A percentile compares a stretch with the other conserved stretches of the same genome.
Conservation (phyloP, 2,888 invertebrate genomes). For the Caenorhabditis sp. region DNA sequence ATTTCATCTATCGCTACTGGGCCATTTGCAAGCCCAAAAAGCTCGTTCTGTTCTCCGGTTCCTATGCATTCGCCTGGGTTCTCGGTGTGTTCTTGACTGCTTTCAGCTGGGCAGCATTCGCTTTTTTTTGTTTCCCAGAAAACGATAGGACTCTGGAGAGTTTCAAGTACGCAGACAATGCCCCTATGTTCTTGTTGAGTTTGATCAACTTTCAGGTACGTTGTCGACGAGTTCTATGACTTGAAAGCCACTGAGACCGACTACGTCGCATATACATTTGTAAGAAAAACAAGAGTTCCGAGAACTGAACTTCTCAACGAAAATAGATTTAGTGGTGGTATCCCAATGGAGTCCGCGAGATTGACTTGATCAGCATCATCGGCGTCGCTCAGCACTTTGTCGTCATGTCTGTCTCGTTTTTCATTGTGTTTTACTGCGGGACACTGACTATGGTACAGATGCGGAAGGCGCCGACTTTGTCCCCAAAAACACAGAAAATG, state of each 20-base stretch:
- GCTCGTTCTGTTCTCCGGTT: conserved; percentile 17
- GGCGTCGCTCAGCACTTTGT: conserved; percentile 24
- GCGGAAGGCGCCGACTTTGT: not conserved
- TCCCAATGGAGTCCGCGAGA: not conserved
- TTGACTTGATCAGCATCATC: conserved; percentile 4
- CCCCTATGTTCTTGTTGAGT: not conserved
- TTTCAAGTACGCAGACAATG: conserved; percentile 1
- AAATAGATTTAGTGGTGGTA: conserved; percentile 16
- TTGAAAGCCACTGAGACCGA: conserved; percentile 5
- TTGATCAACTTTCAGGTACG: conserved; percentile 16
- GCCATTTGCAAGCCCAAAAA: conserved; percentile 30
- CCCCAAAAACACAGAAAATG: conserved; percentile 10
- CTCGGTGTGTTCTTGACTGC: conserved; percentile 1
- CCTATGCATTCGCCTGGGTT: conserved; percentile 1
- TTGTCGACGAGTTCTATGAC: conserved; percentile 8
- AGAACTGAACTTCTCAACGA: too few relatives aligned
- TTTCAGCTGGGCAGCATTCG: conserved; percentile 20
- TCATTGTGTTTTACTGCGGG: conserved; percentile 35
- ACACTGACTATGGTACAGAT: conserved; percentile 13
- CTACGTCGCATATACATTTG: conserved; percentile 33
- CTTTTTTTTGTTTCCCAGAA: conserved; percentile 39
- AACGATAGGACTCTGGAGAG: conserved; percentile 15
- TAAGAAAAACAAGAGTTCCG: not conserved
- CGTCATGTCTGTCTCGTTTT: conserved; percentile 30
- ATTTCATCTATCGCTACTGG: conserved; percentile 47